Evolutionary conservation across 1,140 invertebrate species (phyloP).

Genomic region (Panulirus ornatus): DNA sequence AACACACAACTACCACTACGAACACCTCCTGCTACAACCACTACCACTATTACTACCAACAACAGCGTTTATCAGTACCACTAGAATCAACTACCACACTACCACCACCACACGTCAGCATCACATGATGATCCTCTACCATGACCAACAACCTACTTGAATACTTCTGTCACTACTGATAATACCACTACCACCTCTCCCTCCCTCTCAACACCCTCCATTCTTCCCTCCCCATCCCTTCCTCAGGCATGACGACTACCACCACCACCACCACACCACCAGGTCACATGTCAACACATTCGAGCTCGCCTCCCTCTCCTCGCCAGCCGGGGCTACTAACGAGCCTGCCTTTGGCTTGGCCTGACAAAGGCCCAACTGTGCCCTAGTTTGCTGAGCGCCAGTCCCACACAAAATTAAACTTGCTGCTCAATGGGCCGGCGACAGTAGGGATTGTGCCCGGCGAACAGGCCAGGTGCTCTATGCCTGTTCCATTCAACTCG

Average conservation of each 20-base stretch:
- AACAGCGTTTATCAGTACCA: not conserved
- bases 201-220: not conserved
- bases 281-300: not conserved
- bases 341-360: not conserved
- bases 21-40: too few species aligned
- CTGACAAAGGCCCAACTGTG: not conserved
- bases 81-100: not conserved
- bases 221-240: not conserved
- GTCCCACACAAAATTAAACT: conserved; percentile 10
- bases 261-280: not conserved
- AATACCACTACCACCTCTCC: not conserved
- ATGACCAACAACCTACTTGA: too few species aligned
- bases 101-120: not conserved
- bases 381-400: not conserved
- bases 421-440: not conserved
- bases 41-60: too few species aligned
- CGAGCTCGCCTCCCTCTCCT: not conserved
- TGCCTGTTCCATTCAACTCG: not conserved
- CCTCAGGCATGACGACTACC: not conserved
- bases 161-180: not conserved
- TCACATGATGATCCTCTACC: too few species aligned
- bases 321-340: not conserved
- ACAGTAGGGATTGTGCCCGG: not conserved
- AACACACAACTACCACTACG: not conserved
- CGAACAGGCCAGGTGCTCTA: too few species aligned